Base-by-base conservation (phyloP, 2,113 vertebrate genomes). In the Carollia perspicillata region DNA sequence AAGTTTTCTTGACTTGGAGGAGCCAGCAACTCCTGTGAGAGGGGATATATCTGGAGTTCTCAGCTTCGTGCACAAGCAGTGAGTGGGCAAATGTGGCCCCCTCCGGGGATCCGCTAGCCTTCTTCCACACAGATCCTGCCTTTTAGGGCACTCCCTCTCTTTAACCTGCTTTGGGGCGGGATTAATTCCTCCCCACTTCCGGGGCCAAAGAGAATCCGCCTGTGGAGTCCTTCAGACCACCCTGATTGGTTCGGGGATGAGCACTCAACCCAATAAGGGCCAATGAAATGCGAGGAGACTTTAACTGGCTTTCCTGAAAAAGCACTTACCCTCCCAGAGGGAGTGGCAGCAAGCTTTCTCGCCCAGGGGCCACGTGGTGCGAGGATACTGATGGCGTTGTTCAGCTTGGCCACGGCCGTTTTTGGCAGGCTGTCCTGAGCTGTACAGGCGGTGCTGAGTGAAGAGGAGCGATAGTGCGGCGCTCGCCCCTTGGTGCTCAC, bases 251-350 rank as follows among this genome's bases (percentile, higher is more conserved):
- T 49, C 47, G 14, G 63, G n/a, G 14, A 16, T 51, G 69, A 42
- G 20, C 33, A 28, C 18, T 16, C 55, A 26, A 11, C 72, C 14
- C 8, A 47, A 0, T 4, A 11, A 47, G 28, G 81, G 40, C 95
- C 74, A 78, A 5, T 42, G 80, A 40, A 40, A 14, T 13, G 33
- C 33, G 0, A 85, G 72, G 35, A 72, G 28, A 18, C 33, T 1
- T 42, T 18, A 26, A 8, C 1, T 2, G 20, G 17, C 42, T 71
- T 35, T 35, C 2, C 0, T 1, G 11, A 12, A 37, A 75, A 13
- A 20, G 14, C 7, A 0, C 53, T 3, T 89, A 37, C 40, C 51
- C 80, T 28, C 49, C 10, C 20, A 10, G 23, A 12, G 28, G 40
- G 58, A 12, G 20, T 60, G n/a, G 44, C 30, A 1, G 44, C 14